Evolutionary conservation across 2,888 invertebrate genomes (phyloP).

Genomic region (Pammene fasciana): DNA sequence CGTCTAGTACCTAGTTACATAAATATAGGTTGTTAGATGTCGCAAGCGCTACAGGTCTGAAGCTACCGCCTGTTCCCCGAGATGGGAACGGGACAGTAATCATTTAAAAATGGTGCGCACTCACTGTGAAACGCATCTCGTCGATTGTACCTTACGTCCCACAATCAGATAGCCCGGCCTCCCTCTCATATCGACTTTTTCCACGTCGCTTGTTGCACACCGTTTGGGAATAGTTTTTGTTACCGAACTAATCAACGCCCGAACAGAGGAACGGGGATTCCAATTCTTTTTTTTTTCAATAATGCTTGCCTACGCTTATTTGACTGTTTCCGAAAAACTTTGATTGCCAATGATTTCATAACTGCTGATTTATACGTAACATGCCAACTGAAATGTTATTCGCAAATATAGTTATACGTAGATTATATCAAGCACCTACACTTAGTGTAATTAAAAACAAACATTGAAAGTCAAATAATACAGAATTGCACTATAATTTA

Average conservation of each 20-base stretch:
- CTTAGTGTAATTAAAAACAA: not conserved
- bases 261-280: conserved; percentile 61
- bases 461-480: not conserved
- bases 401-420: not conserved
- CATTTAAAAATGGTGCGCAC: conserved; percentile 74
- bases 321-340: conserved; percentile 23
- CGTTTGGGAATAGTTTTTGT: conserved; percentile 80
- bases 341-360: conserved; percentile 32
- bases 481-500: too few relatives aligned
- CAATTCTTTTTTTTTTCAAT: conserved; percentile 34
- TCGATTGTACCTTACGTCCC: conserved; percentile 75
- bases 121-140: conserved; percentile 75
- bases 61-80: not conserved
- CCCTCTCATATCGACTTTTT: conserved; percentile 79
- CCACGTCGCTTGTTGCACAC: conserved; percentile 77
- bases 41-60: conserved; percentile 11
- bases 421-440: too few relatives aligned
- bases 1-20: not conserved
- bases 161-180: conserved; percentile 72
- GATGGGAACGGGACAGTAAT: conserved; percentile 53
- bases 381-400: not conserved
- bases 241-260: conserved; percentile 78
- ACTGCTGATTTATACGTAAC: conserved; percentile 12
- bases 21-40: not conserved
- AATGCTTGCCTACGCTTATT: conserved; percentile 35